Evolutionary conservation across 2,113 vertebrate genomes (phyloP), one percentile per base, ranked within the genome.

Genomic region (Capricornis sumatraensis): DNA sequence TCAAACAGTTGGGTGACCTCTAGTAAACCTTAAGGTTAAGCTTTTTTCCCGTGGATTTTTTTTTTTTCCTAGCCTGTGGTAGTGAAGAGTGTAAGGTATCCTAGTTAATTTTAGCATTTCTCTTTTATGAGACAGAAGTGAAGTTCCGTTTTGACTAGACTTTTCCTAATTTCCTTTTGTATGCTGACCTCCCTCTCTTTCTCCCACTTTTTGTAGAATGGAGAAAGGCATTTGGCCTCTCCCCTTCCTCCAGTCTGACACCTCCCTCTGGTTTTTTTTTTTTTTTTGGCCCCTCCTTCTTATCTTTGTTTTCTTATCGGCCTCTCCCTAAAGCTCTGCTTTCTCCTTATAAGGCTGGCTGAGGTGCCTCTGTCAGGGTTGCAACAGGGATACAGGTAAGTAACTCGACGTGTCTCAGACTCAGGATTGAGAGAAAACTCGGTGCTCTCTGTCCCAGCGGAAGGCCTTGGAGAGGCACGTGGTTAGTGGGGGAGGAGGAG

Each of bases 291-390:
- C 98, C 86, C 97, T 83, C 98, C 98, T 97, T 97, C 92, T 98
- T 98, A 98, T 98, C 98, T 33, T 97, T 97, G 84, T 96, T 91
- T 97, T 91, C 96, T 98, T 97, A 98, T 98, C 96, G 0, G 25
- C 95, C 83, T 96, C 57, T 95, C 86, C 87, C 96, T 57, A 71
- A 88, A 89, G 91, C 94, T 15, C 5, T 95, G 94, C 97, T 9
- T 52, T 98, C 96, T 97, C 98, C 99, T 98, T 98, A 97, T 98
- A 98, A 98, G 98, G 99, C 40, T 78, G 21, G 28, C 96, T 91
- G 91, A 91, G 81, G 67, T 21, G 6, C 85, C 84, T 79, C 94
- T 91, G 15, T 53, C 0, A n/a, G 76, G 87, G 45, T 1, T 82
- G 79, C 86, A 21, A 14, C 40, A 1, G n/a, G 84, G 94, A 88